Percentiles rank a stretch among this genome's conserved stretches.
Conservation (phyloP, 2,797 vertebrate genomes). For the Sciurus vulgaris region DNA sequence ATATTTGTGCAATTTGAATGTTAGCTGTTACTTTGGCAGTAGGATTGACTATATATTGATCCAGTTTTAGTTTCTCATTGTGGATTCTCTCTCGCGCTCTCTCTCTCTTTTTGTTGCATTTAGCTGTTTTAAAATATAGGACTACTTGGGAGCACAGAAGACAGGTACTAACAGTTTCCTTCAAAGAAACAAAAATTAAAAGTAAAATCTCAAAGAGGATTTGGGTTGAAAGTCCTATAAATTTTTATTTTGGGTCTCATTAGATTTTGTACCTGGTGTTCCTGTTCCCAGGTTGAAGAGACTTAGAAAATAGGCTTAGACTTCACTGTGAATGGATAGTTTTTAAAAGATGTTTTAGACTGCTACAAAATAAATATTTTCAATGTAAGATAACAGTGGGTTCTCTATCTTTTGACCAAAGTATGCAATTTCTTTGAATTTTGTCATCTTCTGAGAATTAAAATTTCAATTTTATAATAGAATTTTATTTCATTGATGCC, state of each 20-base stretch:
- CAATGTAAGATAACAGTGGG: not conserved
- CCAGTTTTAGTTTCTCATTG: not conserved
- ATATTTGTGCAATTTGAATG: not conserved
- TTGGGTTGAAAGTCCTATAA: not conserved
- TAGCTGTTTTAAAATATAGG: conserved; percentile 8
- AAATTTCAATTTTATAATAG: conserved; percentile 34
- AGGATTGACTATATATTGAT: not conserved
- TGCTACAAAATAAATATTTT: not conserved
- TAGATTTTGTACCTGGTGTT: conserved; percentile 24
- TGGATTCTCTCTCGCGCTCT: not conserved
- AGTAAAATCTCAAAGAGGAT: not conserved
- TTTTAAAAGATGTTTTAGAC: not conserved
- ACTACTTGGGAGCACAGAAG: not conserved
- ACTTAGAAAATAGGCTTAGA: not conserved
- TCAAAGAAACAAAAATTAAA: conserved; percentile 43
- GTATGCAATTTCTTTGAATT: not conserved
- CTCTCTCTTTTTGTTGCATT: not conserved
- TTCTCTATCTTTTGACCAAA: not conserved
- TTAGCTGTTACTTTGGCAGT: not conserved
- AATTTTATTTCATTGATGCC: not conserved
- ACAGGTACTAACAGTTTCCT: not conserved
- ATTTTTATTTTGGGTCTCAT: not conserved
- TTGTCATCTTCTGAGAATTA: not conserved
- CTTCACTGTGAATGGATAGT: not conserved
- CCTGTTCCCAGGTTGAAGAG: not conserved